phyloP scores from a whole-genome alignment of 2,797 vertebrate genomes.

The Gallinago stenura region DNA sequence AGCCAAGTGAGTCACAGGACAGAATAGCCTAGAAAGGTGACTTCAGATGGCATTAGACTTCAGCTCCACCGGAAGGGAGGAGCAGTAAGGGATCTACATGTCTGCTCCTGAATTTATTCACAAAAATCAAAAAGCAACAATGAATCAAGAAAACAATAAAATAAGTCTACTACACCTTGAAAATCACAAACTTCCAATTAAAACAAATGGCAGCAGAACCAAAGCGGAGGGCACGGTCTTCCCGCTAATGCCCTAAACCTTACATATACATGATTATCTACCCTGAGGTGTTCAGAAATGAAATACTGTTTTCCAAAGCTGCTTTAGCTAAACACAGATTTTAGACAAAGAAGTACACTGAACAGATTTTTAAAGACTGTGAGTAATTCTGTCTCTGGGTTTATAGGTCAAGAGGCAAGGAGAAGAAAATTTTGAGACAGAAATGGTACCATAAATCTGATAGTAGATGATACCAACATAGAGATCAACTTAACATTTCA shows the following conservation, averaged over 20 bases:
- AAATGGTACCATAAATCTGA: neutral
- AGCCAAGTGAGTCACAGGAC: neutral
- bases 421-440: neutral
- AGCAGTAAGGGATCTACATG: neutral
- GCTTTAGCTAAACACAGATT: neutral
- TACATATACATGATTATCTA: neutral
- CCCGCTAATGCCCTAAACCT: neutral
- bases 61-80: neutral
- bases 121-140: neutral
- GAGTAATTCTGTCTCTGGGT: neutral
- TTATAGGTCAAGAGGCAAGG: neutral
- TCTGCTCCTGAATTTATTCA: neutral
- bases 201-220: neutral
- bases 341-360: neutral
- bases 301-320: neutral
- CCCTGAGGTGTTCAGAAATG: neutral
- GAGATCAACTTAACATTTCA: neutral
- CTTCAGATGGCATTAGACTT: neutral
- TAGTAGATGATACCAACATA: neutral
- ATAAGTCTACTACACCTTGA: neutral
- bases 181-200: neutral
- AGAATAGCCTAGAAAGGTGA: neutral
- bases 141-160: neutral
- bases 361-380: neutral
- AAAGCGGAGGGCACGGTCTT: neutral